phyloP scores from a whole-genome alignment of 2,888 invertebrate genomes.

The Hedya salicella region DNA sequence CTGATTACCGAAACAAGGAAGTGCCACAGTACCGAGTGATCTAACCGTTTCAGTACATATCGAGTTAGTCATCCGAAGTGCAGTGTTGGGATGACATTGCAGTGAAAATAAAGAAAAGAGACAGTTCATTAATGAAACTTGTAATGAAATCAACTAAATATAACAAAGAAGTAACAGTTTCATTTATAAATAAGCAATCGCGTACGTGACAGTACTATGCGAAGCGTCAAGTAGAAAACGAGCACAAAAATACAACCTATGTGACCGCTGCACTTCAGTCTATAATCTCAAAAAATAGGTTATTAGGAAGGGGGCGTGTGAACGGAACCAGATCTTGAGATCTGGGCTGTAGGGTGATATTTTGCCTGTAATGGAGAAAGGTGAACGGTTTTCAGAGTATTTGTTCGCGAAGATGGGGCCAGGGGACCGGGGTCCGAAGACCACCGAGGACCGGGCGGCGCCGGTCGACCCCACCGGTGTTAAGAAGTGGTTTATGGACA shows the following conservation, averaged over 20 bases:
- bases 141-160: slow-evolving; percentile 27
- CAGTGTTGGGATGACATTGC: slow-evolving; percentile 36
- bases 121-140: slow-evolving; percentile 31
- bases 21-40: slow-evolving; percentile 20
- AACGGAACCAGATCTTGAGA: slow-evolving; percentile 43
- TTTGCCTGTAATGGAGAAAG: slow-evolving; percentile 85
- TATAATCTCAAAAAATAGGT: slow-evolving; percentile 33
- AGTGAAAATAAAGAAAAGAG: slow-evolving; percentile 16
- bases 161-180: background rate
- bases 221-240: slow-evolving; percentile 15
- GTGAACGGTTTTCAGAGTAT: slow-evolving; percentile 91
- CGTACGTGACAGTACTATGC: slow-evolving; percentile 33
- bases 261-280: slow-evolving; percentile 24
- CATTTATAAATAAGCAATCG: background rate
- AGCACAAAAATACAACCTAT: slow-evolving; percentile 16
- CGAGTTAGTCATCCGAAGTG: slow-evolving; percentile 36
- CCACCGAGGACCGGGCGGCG: slow-evolving; percentile 86
- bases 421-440: slow-evolving; percentile 85
- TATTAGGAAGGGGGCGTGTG: slow-evolving; percentile 26
- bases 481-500: slow-evolving; percentile 89
- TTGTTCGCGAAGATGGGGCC: slow-evolving; percentile 92
- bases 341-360: slow-evolving; percentile 49
- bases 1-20: background rate
- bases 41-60: slow-evolving; percentile 29
- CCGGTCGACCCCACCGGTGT: slow-evolving; percentile 87